Conservation (phyloP, 2,797 vertebrate genomes). For the Microctenopoma lineatum region DNA sequence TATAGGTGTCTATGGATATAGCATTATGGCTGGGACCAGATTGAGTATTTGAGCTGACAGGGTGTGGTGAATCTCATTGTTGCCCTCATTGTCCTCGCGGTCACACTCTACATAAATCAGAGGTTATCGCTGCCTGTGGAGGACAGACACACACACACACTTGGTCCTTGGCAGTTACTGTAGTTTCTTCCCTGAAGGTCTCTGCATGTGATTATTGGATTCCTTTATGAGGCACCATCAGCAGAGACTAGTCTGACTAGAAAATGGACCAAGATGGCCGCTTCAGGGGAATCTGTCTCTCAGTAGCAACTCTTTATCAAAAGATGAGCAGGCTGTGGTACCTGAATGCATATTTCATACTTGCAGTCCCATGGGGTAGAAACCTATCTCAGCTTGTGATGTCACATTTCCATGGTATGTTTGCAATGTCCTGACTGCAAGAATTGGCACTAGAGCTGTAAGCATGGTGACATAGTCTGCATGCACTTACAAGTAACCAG, state of each 20-base stretch:
- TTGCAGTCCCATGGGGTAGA: conserved; percentile 19
- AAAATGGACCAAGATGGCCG: conserved; percentile 71
- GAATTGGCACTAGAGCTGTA: neutral
- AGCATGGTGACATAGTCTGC: neutral
- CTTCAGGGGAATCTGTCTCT: conserved; percentile 63
- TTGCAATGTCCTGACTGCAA: conserved; percentile 9
- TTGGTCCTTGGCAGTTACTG: conserved; percentile 58
- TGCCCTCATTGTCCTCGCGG: conserved; percentile 72
- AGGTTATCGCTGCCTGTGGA: conserved; percentile 62
- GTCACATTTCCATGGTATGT: conserved; percentile 21
- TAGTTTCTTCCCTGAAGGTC: conserved; percentile 72
- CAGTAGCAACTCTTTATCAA: conserved; percentile 63
- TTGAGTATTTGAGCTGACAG: conserved; percentile 66
- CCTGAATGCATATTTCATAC: conserved; percentile 63
- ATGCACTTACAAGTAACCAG: neutral
- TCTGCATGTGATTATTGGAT: conserved; percentile 78
- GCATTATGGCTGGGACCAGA: conserved; percentile 52
- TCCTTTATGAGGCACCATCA: conserved; percentile 77
- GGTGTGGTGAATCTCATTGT: conserved; percentile 69
- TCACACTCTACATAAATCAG: conserved; percentile 71
- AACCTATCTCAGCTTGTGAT: conserved; percentile 18
- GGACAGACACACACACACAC: conserved; percentile 24
- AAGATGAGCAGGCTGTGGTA: conserved; percentile 51
- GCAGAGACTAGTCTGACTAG: conserved; percentile 70
- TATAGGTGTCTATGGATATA: conserved; percentile 58